phyloP scores from a whole-genome alignment of 1,140 invertebrate species.

The Eupristina koningsbergeri region DNA sequence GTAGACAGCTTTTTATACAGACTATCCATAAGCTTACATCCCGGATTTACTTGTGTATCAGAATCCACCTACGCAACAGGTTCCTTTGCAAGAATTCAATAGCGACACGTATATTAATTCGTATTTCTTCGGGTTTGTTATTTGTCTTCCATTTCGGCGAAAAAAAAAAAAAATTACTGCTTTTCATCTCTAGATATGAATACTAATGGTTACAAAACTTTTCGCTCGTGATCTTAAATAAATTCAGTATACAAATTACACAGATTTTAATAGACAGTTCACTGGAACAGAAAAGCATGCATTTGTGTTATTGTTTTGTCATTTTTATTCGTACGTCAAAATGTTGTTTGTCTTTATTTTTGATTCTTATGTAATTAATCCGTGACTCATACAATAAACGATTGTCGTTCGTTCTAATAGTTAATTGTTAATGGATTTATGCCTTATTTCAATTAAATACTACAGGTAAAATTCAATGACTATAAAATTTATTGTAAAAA shows the following conservation, averaged over 20 bases:
- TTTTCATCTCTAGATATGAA: too few relatives aligned
- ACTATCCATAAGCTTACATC: neutral
- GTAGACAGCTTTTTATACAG: neutral
- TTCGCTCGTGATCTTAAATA: too few relatives aligned
- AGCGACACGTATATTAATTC: neutral
- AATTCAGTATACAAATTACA: too few relatives aligned
- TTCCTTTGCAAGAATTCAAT: neutral
- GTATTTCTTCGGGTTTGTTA: neutral
- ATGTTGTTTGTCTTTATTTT: neutral
- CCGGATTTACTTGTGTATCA: slow-evolving; percentile 9
- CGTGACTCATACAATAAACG: neutral
- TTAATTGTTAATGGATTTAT: neutral
- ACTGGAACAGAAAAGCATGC: too few relatives aligned
- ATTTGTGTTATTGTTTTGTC: too few relatives aligned
- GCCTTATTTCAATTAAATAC: neutral
- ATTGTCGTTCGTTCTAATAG: neutral
- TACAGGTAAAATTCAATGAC: neutral
- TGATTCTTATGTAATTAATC: neutral
- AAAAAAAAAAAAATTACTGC: too few relatives aligned
- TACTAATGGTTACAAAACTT: too few relatives aligned
- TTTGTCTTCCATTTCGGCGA: neutral
- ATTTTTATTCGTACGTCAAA: neutral
- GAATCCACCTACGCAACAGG: slow-evolving; percentile 37
- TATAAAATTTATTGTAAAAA: neutral
- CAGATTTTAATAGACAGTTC: too few relatives aligned